These are phyloP conservation scores for Volucella inflata DNA, from an alignment of 2,888 invertebrate species.

Conservation along the genomic window DNA sequence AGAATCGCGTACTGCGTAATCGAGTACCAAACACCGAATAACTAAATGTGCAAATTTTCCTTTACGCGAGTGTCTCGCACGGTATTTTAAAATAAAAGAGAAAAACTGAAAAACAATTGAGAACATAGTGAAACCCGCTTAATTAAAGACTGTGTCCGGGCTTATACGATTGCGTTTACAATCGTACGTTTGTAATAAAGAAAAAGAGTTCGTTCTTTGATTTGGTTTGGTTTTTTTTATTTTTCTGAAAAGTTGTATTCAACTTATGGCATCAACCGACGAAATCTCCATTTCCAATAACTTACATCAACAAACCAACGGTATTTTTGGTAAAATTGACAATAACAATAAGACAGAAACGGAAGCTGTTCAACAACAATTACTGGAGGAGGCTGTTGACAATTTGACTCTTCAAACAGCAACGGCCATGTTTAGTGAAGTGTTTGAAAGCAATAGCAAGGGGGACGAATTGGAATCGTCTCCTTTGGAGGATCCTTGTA, in stretches of 20 bases:
- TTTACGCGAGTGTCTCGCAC: constrained; percentile 68
- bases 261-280: constrained; percentile 79
- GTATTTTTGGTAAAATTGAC: constrained; percentile 73
- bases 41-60: constrained; percentile 59
- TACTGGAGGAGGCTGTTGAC: constrained; percentile 71
- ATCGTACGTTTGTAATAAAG: too few relatives aligned
- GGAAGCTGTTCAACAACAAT: constrained; percentile 51
- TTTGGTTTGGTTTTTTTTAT: constrained; percentile 29
- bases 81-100: constrained; percentile 47
- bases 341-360: constrained; percentile 59
- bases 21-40: constrained; percentile 29
- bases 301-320: constrained; percentile 71
- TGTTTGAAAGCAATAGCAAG: constrained; percentile 79
- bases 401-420: constrained; percentile 68
- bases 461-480: constrained; percentile 81
- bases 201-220: constrained; percentile 18
- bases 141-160: too few relatives aligned
- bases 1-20: too few relatives aligned
- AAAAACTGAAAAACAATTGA: constrained; percentile 32
- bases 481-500: constrained; percentile 82
- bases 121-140: too few relatives aligned
- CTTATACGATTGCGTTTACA: too few relatives aligned
- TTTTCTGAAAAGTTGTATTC: constrained; percentile 66
- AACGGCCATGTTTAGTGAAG: constrained; percentile 79
- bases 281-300: constrained; percentile 76